These are phyloP conservation scores for Smittia aterrima DNA, from an alignment of 2,888 invertebrate species.

Conservation along the genomic window DNA sequence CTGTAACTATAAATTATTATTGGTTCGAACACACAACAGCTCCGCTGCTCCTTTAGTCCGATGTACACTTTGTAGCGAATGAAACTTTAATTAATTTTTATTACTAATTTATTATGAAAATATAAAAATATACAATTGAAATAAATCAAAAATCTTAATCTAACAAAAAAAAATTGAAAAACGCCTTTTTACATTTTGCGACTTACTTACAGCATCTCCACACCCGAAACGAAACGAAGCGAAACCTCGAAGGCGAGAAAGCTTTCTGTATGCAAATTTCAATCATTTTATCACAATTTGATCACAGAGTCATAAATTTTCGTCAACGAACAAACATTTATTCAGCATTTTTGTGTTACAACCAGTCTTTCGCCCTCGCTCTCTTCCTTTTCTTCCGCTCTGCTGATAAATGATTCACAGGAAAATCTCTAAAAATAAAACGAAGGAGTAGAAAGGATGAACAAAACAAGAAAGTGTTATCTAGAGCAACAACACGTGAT, in stretches of 20 bases:
- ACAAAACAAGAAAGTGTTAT: constrained; percentile 34
- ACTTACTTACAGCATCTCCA: no score
- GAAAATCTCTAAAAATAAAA: constrained; percentile 22
- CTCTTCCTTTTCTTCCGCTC: no score
- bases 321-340: constrained; percentile 28
- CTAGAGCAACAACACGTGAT: constrained; percentile 32
- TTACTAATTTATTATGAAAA: constrained; percentile 1
- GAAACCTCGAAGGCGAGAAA: background rate
- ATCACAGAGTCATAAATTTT: constrained; percentile 16
- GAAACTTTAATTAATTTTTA: constrained; percentile 8
- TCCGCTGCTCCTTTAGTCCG: background rate
- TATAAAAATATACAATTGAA: constrained; percentile 17
- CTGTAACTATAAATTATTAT: background rate
- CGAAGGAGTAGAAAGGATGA: background rate
- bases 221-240: no score
- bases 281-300: background rate
- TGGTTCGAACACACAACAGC: background rate
- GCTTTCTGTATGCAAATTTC: background rate
- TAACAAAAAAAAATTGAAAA: background rate
- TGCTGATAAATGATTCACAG: constrained; percentile 37
- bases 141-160: constrained; percentile 13
- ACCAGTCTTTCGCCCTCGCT: background rate
- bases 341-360: constrained; percentile 10
- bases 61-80: constrained; percentile 12
- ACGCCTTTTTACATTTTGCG: background rate